Base-by-base conservation (phyloP, 2,113 vertebrate species). In the Cyrtonyx montezumae region DNA sequence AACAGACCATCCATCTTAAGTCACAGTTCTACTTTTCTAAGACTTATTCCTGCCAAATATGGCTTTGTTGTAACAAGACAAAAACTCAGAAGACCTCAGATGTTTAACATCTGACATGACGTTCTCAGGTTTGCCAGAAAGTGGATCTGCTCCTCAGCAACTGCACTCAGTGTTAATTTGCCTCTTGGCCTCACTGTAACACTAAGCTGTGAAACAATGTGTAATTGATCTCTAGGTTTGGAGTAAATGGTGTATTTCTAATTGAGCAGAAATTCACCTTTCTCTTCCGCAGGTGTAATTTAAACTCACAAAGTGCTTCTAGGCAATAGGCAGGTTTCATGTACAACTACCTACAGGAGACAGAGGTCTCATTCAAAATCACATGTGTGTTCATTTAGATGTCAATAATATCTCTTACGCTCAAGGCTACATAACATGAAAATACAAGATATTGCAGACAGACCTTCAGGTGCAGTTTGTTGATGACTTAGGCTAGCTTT, bases 41-140 rank as follows among this genome's bases (percentile, higher is more conserved):
- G n/a, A 15, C 43, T 63, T 15, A 25, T 32, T 22, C 23, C 34
- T 83, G n/a, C 76, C 89, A 69, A 88, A 80, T 86, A 93, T 88
- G 63, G 84, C 40, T 91, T 78, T 94, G 43, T 71, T 94, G n/a
- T 49, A 77, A 71, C 19, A 85, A 77, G 68, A 92, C 66, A 65
- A 58, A 85, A 86, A 78, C 73, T 58, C 37, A 81, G 4, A 28
- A 23, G 48, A 18, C 0, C 3, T 18, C 71, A 77, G 51, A 88
- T 77, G 75, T 92, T 92, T 59, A 36, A 85, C 63, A 30, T 80
- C 83, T 74, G 56, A 91, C 93, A 67, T 18, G 11, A 63, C 30
- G 17, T 19, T 78, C 56, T 85, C 43, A 11, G 2, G 34, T 76
- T 75, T 94, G 86, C 82, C 61, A 88, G 86, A 51, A 68, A 78